phyloP scores from a whole-genome alignment of 1,140 invertebrate species.

The Magallana ariakensis region DNA sequence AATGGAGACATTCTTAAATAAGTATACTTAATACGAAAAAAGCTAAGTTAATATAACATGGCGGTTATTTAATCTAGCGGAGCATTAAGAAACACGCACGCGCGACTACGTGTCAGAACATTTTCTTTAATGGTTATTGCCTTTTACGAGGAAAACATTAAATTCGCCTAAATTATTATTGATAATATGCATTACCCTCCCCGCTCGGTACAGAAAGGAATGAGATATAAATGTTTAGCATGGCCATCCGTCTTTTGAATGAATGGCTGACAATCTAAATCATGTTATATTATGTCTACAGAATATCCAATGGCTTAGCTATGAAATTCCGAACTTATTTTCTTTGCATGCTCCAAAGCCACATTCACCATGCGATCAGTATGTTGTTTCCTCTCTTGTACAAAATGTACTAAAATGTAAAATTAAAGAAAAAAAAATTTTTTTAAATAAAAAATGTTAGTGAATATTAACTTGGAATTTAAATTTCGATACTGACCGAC shows the following conservation, averaged over 20 bases:
- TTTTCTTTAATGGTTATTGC: constrained; percentile 30
- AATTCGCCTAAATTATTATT: neutral
- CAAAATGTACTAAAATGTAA: no score
- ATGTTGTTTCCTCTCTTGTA: no score
- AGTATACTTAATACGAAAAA: neutral
- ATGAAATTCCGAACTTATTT: neutral
- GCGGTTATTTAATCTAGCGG: constrained; percentile 3
- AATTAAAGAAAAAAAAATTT: no score
- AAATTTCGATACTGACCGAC: no score
- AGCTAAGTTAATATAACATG: constrained; percentile 2
- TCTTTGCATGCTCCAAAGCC: neutral
- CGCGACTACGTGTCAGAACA: neutral
- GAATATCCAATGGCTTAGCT: neutral
- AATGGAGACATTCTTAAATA: neutral
- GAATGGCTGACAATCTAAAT: no score
- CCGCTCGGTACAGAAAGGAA: neutral
- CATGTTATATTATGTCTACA: neutral
- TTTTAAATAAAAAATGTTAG: no score
- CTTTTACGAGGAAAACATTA: constrained; percentile 23
- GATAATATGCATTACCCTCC: neutral
- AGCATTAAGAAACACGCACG: constrained; percentile 3
- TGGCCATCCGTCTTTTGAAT: neutral
- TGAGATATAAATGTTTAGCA: neutral
- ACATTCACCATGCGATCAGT: no score
- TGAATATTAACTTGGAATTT: no score